Evolutionary conservation across 1,140 invertebrate species (phyloP), one percentile per base, ranked within the genome.

Genomic region (Halesus radiatus): DNA sequence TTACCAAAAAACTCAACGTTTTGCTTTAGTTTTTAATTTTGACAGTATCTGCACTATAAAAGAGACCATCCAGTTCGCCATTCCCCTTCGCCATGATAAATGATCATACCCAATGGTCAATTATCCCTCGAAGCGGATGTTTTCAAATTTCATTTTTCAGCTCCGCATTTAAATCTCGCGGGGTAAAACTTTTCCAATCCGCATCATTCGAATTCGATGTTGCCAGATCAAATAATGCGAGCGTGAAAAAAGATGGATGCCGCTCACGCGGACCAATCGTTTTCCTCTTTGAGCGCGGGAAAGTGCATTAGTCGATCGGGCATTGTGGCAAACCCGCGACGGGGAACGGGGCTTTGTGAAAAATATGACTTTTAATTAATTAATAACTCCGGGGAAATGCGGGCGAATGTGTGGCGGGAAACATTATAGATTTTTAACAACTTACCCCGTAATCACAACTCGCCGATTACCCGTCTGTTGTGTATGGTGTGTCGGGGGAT

Each of bases 281-380:
- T 29, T 72, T 53, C 22, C 62, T 20, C 68, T 72, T 52, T 72
- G 68, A 23, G 16, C 18, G 3, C 68, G 22, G 56, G 13, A 72
- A 53, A 72, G 68, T 52, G 68, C 68, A 72, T 72, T 53, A 72
- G 20, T 10, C 45, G 13, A 70, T 70, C 37, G 37, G 10, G 3
- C 68, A 72, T 72, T n/a, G 23, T 60, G 56, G 29, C 22, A 29
- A 23, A 13, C 7, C 22, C 29, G 62, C 62, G 13, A 13, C 22
- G 20, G 45, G 52, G 18, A 18, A 10, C 20, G 68, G 45, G 20
- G 37, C 68, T 72, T 72, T 53, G 68, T 53, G 10, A 72, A 72
- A 72, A 72, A 72, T 72, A 72, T 72, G 50, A 26, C 37, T 32
- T n/a, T n/a, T n/a, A n/a, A n/a, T n/a, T n/a, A n/a, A n/a, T 26